Base-by-base conservation (phyloP, 2,888 invertebrate genomes). In the Sarcophaga subvicina region DNA sequence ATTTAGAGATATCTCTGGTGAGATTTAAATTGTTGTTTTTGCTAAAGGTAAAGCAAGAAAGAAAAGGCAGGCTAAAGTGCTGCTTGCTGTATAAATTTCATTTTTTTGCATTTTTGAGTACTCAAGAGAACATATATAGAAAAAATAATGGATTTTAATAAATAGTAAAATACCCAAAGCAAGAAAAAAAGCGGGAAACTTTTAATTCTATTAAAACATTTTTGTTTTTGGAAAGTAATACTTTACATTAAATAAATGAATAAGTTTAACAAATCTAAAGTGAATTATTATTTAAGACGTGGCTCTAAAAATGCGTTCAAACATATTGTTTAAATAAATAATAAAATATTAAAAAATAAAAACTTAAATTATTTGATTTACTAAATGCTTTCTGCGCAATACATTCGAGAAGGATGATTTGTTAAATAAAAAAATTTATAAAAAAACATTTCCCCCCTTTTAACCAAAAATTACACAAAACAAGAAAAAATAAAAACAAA, bases 1-100 rank as follows among this genome's bases (percentile, higher is more conserved):
- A 73, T 75, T 71, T 63, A 37, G 37, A 37, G 37, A 76, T 77
- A 79, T 89, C 88, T 86, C 88, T 73, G 87, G 81, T 88, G 89
- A 89, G 89, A 89, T 88, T 85, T 70, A 80, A 77, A 86, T 66
- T 83, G 79, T 86, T 80, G 49, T 66, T 73, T 54, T 71, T 66
- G 76, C 76, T 83, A 83, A 85, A 83, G 81, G 81, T 84, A 83
- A 67, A 62, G 76, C 47, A 62, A 85, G 79, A 67, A 73, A 76
- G 59, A 73, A 83, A 63, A 72, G 82, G 72, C 75, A 54, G 54
- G 17, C 71, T 84, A 84, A 85, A 83, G 86, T 86, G 83, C 71
- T 79, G 45, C 5, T 22, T 54, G 12, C 17, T 54, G 17, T 54
- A 17, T 54, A 37, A 37, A 37, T 54, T 54, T 54, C 37, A 37